Evolutionary conservation across 2,113 vertebrate species (phyloP).

Genomic region (Platysteira castanea): DNA sequence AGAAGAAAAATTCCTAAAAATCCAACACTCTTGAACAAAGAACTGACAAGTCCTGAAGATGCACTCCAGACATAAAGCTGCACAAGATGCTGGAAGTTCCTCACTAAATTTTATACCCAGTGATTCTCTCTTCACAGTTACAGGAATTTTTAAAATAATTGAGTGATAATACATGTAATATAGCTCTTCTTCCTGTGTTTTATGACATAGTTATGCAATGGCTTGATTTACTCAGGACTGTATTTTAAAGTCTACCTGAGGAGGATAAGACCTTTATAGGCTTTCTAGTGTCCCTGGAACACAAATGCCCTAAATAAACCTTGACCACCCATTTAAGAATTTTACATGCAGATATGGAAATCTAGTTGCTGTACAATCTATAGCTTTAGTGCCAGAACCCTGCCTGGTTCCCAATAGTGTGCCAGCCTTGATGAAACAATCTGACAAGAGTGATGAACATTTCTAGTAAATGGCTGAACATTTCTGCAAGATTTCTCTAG

Average conservation of each 20-base stretch:
- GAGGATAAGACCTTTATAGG: neutral
- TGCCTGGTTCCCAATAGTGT: neutral
- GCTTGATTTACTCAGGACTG: neutral
- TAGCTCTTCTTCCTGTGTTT: neutral
- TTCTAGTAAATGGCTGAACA: neutral
- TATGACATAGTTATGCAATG: neutral
- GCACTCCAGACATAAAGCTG: accelerated
- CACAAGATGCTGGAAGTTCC: neutral
- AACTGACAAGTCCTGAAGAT: neutral
- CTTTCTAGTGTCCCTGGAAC: neutral
- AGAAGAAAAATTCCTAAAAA: neutral
- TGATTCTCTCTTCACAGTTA: neutral
- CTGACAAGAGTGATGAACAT: neutral
- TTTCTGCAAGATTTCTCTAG: neutral
- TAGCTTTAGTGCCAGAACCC: neutral
- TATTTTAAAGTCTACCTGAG: neutral
- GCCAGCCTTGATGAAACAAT: neutral
- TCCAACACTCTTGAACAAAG: neutral
- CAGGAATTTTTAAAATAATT: neutral
- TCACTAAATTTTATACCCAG: neutral
- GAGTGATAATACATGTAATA: neutral
- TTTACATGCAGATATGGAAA: neutral
- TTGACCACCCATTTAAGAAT: neutral
- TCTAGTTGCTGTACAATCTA: neutral
- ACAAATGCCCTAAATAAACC: neutral